Evolutionary conservation across 1,140 invertebrate genomes (phyloP), one percentile per base, ranked within the genome.

Genomic region (Pseudomyrmex cubaensis): DNA sequence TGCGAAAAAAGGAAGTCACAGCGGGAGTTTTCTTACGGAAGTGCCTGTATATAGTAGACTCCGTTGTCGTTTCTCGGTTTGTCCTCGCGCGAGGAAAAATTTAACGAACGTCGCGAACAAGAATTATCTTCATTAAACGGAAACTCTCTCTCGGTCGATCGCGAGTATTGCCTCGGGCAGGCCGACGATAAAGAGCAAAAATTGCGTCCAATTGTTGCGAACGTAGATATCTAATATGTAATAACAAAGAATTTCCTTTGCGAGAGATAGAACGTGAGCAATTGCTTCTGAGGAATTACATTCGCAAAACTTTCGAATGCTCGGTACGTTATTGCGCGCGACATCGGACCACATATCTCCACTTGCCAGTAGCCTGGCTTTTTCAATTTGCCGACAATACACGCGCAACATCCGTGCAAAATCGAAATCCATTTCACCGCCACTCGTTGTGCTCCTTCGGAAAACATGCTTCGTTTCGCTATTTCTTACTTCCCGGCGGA

Each of bases 331-430:
- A 77, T 77, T 77, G 74, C 62, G 54, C 62, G 35, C 10, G 50
- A 22, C 59, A 76, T 75, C 73, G 44, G 13, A n/a, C n/a, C 15
- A 67, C 64, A 48, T 80, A 80, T 80, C 66, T 80, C 44, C 22
- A 72, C 44, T 54, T 80, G 76, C 54, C 76, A 80, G 66, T 35
- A 59, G 64, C 54, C 66, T 72, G 76, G 66, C 76, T 80, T 80
- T 70, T 72, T 72, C 76, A 80, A 80, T 80, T 80, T 80, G 44
- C 56, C 66, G 66, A 80, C 76, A 80, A 80, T 72, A 59, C 56
- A 72, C 76, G 66, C 54, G 76, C 76, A 50, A 80, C 66, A 70
- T 70, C 76, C 76, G 54, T 57, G n/a, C n/a, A 80, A 54, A 80
- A 80, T 80, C 66, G 76, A 70, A 80, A 70, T 70, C 54, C 66